A percentile compares a stretch with the other conserved stretches of the same genome.
phyloP scores from a whole-genome alignment of 1,140 invertebrate genomes.

The Luehdorfia chinensis region DNA sequence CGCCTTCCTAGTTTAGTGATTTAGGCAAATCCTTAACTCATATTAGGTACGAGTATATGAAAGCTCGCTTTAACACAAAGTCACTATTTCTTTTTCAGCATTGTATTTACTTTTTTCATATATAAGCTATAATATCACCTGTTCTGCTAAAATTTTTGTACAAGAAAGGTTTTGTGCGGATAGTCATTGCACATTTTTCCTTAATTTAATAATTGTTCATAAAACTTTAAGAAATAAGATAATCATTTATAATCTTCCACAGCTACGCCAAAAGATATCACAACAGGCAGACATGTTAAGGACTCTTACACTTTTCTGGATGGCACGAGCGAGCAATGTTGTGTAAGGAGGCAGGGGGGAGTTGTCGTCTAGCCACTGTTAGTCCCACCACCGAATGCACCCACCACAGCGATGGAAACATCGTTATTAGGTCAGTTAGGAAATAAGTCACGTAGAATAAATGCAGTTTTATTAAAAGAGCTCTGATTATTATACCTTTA shows the following conservation, averaged over 20 bases:
- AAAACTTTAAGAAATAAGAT: no score
- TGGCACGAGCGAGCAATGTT: conserved; percentile 80
- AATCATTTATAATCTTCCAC: conserved; percentile 16
- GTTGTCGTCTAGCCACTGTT: conserved; percentile 83
- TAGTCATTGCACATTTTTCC: no score
- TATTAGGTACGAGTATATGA: no score
- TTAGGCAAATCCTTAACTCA: no score
- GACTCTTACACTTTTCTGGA: conserved; percentile 80
- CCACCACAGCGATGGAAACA: conserved; percentile 39
- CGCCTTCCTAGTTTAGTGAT: no score
- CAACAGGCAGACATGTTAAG: conserved; percentile 53
- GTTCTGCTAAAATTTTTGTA: no score
- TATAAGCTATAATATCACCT: no score
- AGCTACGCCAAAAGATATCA: conserved; percentile 27
- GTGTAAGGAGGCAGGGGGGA: conserved; percentile 80
- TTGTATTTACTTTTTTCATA: no score
- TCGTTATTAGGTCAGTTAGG: conserved; percentile 39
- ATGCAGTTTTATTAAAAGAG: not conserved
- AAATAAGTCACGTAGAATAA: conserved; percentile 16
- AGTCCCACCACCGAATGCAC: conserved; percentile 52
- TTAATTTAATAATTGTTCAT: no score
- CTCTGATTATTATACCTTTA: not conserved
- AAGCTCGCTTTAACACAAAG: no score
- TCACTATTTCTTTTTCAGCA: no score
- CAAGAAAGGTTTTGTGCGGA: no score